Evolutionary conservation across 2,888 invertebrate genomes (phyloP).

Genomic region (Eupithecia subfuscata): DNA sequence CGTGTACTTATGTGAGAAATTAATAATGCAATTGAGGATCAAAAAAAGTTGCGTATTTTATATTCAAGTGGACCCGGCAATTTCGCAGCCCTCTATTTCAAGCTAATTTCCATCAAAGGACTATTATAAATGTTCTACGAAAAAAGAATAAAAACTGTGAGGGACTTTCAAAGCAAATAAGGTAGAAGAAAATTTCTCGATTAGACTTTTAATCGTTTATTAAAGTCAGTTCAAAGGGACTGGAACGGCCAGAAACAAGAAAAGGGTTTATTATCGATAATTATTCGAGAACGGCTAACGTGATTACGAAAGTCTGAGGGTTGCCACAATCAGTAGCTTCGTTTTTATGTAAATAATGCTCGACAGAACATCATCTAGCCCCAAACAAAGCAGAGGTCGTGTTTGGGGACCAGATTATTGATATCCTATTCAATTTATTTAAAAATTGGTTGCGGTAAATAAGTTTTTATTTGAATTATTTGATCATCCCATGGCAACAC

Average conservation of each 20-base stretch:
- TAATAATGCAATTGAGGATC: background rate
- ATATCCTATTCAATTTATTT: background rate
- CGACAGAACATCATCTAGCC: background rate
- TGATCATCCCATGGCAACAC: too few relatives aligned
- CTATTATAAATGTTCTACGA: constrained; percentile 19
- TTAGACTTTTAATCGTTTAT: constrained; percentile 56
- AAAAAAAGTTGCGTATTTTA: background rate
- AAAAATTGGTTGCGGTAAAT: background rate
- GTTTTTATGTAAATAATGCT: background rate
- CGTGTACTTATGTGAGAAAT: too few relatives aligned
- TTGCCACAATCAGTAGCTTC: constrained; percentile 23
- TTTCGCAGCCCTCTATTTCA: constrained; percentile 9
- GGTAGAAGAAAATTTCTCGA: constrained; percentile 41
- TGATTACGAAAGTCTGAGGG: constrained; percentile 51
- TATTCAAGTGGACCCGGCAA: background rate
- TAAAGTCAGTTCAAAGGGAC: constrained; percentile 58
- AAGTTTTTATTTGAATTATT: too few relatives aligned
- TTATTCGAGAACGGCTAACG: constrained; percentile 56
- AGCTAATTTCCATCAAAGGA: constrained; percentile 26
- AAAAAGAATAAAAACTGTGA: constrained; percentile 11
- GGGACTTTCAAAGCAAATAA: constrained; percentile 37
- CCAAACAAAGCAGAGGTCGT: background rate
- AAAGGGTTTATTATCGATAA: constrained; percentile 61
- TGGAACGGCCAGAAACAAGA: constrained; percentile 39
- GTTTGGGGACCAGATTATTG: background rate